Evolutionary conservation across 1,140 invertebrate species (phyloP), one percentile per base, ranked within the genome.

Genomic region (Coelopa frigida): DNA sequence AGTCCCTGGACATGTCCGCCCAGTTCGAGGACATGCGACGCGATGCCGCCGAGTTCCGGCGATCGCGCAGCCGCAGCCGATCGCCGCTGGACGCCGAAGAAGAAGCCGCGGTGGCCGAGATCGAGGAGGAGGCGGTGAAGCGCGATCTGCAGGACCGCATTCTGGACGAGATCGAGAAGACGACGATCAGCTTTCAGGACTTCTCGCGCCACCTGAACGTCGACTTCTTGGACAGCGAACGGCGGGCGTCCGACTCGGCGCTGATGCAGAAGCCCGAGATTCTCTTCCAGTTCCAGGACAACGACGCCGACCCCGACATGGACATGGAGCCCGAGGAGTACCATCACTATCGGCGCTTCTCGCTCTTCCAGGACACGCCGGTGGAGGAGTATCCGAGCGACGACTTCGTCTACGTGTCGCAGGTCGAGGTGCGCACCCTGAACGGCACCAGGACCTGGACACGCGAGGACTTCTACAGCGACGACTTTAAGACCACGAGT

Each of bases 361-460:
- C 64, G 1, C 39, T 68, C 18, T 55, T 58, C 7, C 64, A 68
- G 46, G 64, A 68, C 41, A 53, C 62, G 17, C 61, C 57, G 0
- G 53, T 61, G 3, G 64, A 68, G 47, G 58, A 65, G 31, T 68
- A 68, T 48, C 64, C 64, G 0, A 62, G 45, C 22, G 61, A 68
- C 42, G 64, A 68, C 14, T 68, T 46, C 17, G 53, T 68, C 7
- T 68, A 54, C 26, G 57, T 67, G 12, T 61, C 63, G 0, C 57
- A 67, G 32, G 53, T 67, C 12, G 63, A 67, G 31, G 57, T 67
- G 10, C 51, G 54, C 14, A 58, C 63, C 0, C 42, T 57, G 4
- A 61, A 52, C 0, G 63, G 60, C 5, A 64, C 56, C 5, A 48
- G 63, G 27, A 61, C 57, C 2, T 67, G 63, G 63, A 26, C 57